Base-by-base conservation (phyloP, 1,140 invertebrate genomes). In the Drosophila eugracilis region DNA sequence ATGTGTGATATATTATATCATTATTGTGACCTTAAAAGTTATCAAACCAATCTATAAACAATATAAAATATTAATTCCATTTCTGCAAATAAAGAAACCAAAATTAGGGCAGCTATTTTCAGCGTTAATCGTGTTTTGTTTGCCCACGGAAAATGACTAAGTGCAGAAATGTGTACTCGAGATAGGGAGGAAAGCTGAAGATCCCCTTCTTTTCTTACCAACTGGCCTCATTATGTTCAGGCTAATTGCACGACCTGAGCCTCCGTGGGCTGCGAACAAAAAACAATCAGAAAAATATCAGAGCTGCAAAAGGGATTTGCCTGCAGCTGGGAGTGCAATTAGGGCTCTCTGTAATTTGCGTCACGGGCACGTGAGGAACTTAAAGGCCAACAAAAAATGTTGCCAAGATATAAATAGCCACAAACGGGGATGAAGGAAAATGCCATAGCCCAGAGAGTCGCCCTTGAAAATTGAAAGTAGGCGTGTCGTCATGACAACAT, bases 401-500 rank as follows among this genome's bases (percentile, higher is more conserved):
- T 42, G 17, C 57, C 19, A 48, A 22, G 57, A 10, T 74, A 74
- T 63, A 74, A 74, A 75, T 75, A 75, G 60, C 45, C 32, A 3
- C 28, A 47, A 28, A 26, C 52, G 55, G 28, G 10, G 37, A 41
- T 4, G 45, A 32, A 30, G 48, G 24, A 44, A 45, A 19, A 37
- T 44, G 28, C 30, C 36, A 48, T n/a, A 45, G 24, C 22, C 15
- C 9, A 48, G 49, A 48, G 49, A 22, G 30, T 52, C 45, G 83
- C 83, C 83, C 81, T 81, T 86, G 73, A 74, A 75, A 71, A 59
- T 17, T 52, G 55, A 80, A 62, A 76, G 80, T 81, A 50, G 81
- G 81, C 83, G 83, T 86, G 73, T 88, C 62, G 49, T 22, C 63
- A 81, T 81, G 67, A 75, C 83, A 81, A 81, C 80, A 55, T 39